Base-by-base conservation (phyloP, 1,140 invertebrate species). In the Anthonomus grandis region DNA sequence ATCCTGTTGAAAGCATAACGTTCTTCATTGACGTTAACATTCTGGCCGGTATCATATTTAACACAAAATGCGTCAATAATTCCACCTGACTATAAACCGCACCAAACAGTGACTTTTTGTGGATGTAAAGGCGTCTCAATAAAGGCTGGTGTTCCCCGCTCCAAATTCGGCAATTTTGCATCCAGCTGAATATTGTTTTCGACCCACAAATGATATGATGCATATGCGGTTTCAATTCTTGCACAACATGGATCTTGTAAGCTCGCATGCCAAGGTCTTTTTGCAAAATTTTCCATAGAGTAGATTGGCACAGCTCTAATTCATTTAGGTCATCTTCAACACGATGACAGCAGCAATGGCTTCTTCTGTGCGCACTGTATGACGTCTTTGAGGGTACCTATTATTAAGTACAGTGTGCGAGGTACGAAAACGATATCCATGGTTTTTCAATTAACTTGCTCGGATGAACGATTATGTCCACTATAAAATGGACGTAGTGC, bases 271-370 rank as follows among this genome's bases (percentile, higher is more conserved):
- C 57, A 63, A 65, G 53, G 58, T 65, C n/a, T n/a, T n/a, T n/a
- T n/a, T n/a, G n/a, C n/a, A n/a, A n/a, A n/a, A n/a, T n/a, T n/a
- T n/a, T n/a, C 59, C 58, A 62, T 59, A 50, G 49, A 54, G 61
- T 64, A 38, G 61, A 57, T 57, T 51, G 39, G 50, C 39, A 67
- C 21, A 68, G 9, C 2, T 37, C 31, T 15, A 66, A 59, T 59
- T 54, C 42, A 64, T 64, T 63, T 21, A 57, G 56, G 37, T 69
- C 63, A 27, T 66, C 66, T 19, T 47, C 31, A 50, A 68, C 21
- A 48, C 60, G 67, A 46, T 27, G 54, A 66, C 64, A 62, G 57
- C 56, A 65, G 47, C 67, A 66, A 67, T n/a, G n/a, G n/a, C n/a
- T n/a, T n/a, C n/a, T n/a, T n/a, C n/a, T n/a, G n/a, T n/a, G n/a